Conservation (phyloP, 2,888 invertebrate species). For the Drosophila prostipennis region DNA sequence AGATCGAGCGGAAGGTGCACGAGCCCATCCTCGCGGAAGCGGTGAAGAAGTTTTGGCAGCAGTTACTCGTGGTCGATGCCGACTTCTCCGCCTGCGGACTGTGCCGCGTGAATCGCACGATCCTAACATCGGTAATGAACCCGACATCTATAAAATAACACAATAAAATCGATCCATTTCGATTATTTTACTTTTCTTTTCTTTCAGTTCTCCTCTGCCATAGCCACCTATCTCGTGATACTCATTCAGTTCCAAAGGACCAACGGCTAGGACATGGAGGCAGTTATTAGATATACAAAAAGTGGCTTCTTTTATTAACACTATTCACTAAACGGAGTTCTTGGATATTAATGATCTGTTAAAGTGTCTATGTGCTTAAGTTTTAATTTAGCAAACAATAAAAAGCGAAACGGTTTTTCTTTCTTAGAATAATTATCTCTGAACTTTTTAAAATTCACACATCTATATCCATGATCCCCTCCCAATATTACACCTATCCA, state of each 20-base stretch:
- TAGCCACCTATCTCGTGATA: slow-evolving; percentile 86
- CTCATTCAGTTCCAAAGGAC: slow-evolving; percentile 86
- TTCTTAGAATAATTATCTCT: neutral
- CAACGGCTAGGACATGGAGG: slow-evolving; percentile 80
- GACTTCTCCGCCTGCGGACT: slow-evolving; percentile 86
- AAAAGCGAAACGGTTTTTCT: slow-evolving; percentile 26
- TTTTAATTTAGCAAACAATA: slow-evolving; percentile 38
- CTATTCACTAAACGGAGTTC: slow-evolving; percentile 47
- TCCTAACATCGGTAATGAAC: slow-evolving; percentile 85
- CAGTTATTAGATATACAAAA: slow-evolving; percentile 51
- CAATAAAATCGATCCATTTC: neutral
- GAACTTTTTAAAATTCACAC: slow-evolving; percentile 8
- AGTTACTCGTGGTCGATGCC: slow-evolving; percentile 78
- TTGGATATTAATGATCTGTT: slow-evolving; percentile 18
- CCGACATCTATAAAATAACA: too few relatives aligned
- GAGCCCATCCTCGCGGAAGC: slow-evolving; percentile 82
- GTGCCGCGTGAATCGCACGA: slow-evolving; percentile 85
- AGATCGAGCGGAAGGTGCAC: slow-evolving; percentile 81
- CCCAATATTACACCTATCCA: slow-evolving; percentile 12
- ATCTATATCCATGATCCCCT: slow-evolving; percentile 3
- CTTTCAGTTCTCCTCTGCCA: slow-evolving; percentile 85
- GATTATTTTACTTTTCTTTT: slow-evolving; percentile 25
- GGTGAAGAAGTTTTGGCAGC: slow-evolving; percentile 84
- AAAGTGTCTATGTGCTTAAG: slow-evolving; percentile 32
- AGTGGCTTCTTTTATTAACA: slow-evolving; percentile 38